Evolutionary conservation across 2,888 invertebrate species (phyloP), one percentile per base, ranked within the genome.

Genomic region (Patella ulyssiponensis): DNA sequence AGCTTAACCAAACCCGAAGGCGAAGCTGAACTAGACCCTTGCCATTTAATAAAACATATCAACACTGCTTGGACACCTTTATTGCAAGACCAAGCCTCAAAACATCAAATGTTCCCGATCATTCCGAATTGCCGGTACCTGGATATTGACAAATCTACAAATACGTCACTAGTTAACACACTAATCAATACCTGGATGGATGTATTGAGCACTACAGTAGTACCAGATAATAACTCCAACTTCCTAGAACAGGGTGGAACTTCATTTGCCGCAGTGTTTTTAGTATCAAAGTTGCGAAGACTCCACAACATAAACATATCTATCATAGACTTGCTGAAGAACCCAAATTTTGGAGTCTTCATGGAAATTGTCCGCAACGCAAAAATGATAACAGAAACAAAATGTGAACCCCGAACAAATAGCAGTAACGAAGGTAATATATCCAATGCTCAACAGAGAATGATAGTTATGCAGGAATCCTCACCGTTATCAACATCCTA

Each of bases 401-500:
- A 12, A 23, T 20, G 23, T 12, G 23, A 64, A 23, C 64, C 20
- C 11, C 44, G 44, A 44, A 44, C 44, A 44, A 23, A 64, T 12
- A 23, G 12, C 11, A 20, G 20, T 9, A 58, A 17, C 2, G 20
- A 20, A 14, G 20, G 11, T 23, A 12, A 20, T 20, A 64, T 77
- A 53, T 77, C 77, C 14, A 23, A 53, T 44, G 73, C 77, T 64
- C 77, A 77, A 51, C 72, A 51, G n/a, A 69, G 77, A 64, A 77
- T 77, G 77, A 54, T 72, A 17, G 53, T 73, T 12, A 73, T 77
- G 73, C 77, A 77, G 27, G 71, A 27, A 51, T 64, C 72, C 51
- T 15, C 69, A 15, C 58, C 27, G 7, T 14, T 51, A 7, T 77
- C 77, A 17, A 77, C 77, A 11, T 72, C 77, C 11, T 77, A 77